A percentile compares a stretch with the other conserved stretches of the same genome.
phyloP scores from a whole-genome alignment of 2,888 invertebrate species.

The Lumbricus terrestris region DNA sequence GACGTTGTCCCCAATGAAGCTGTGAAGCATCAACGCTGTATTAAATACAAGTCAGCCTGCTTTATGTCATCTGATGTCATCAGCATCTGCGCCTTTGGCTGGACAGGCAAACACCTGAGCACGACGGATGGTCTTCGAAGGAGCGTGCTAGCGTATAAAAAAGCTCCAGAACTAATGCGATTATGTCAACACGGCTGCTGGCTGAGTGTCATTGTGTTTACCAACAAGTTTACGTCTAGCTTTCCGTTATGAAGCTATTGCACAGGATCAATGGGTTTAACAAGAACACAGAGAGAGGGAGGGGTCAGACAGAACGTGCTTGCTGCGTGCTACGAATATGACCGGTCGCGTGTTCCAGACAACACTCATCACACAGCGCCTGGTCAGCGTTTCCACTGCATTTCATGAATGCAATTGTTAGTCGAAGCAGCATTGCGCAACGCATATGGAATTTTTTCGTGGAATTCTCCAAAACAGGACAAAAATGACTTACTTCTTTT shows the following conservation, averaged over 20 bases:
- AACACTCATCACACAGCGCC: not conserved
- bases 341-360: no score
- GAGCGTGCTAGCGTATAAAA: not conserved
- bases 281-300: not conserved
- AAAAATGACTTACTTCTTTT: not conserved
- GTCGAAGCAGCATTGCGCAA: not conserved
- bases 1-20: not conserved
- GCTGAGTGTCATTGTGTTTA: not conserved
- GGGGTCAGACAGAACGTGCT: not conserved
- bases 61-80: not conserved
- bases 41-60: not conserved
- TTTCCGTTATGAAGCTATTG: not conserved
- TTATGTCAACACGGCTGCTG: not conserved
- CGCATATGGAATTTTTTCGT: not conserved
- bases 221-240: not conserved
- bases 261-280: not conserved
- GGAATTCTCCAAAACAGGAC: not conserved
- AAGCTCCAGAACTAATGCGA: not conserved
- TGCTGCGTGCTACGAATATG: slow-evolving; percentile 8
- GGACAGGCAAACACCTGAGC: not conserved
- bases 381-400: not conserved
- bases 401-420: not conserved
- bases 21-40: not conserved
- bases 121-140: not conserved
- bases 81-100: not conserved